These are phyloP conservation scores for Morpho helenor DNA, from an alignment of 2,888 invertebrate species.

Conservation along the genomic window DNA sequence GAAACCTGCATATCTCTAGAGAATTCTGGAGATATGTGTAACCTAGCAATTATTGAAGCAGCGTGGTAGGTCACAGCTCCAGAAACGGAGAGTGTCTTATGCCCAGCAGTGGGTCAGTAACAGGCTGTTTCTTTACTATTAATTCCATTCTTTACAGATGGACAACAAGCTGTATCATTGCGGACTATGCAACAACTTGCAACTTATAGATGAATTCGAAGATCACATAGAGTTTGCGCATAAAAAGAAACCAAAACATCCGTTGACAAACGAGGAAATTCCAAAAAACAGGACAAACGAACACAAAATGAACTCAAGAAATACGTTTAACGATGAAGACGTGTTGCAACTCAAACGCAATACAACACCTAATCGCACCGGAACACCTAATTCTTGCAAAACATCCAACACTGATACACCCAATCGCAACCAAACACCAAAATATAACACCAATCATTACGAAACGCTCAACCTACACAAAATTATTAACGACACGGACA, in stretches of 20 bases:
- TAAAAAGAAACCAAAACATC: not conserved
- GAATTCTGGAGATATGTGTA: too few relatives aligned
- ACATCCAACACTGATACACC: too few relatives aligned
- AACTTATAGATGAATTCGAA: slow-evolving; percentile 25
- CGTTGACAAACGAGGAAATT: not conserved
- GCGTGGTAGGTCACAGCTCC: too few relatives aligned
- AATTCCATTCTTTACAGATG: slow-evolving; percentile 29
- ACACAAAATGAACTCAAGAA: not conserved
- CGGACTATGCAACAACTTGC: slow-evolving; percentile 41
- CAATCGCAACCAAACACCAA: not conserved
- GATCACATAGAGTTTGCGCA: slow-evolving; percentile 28
- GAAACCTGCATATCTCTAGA: too few relatives aligned
- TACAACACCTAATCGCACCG: too few relatives aligned
- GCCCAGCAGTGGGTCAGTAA: too few relatives aligned
- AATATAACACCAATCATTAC: slow-evolving; percentile 2
- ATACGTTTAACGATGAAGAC: not conserved
- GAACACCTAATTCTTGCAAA: too few relatives aligned
- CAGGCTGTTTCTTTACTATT: too few relatives aligned
- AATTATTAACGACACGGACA: too few relatives aligned
- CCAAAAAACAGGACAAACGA: not conserved
- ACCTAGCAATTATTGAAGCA: too few relatives aligned
- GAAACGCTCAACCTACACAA: not conserved
- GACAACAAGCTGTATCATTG: slow-evolving; percentile 39
- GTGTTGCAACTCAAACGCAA: too few relatives aligned
- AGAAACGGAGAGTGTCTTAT: too few relatives aligned